Evolutionary conservation across 2,888 invertebrate species (phyloP).

Genomic region (Didymodactylos carnosus): DNA sequence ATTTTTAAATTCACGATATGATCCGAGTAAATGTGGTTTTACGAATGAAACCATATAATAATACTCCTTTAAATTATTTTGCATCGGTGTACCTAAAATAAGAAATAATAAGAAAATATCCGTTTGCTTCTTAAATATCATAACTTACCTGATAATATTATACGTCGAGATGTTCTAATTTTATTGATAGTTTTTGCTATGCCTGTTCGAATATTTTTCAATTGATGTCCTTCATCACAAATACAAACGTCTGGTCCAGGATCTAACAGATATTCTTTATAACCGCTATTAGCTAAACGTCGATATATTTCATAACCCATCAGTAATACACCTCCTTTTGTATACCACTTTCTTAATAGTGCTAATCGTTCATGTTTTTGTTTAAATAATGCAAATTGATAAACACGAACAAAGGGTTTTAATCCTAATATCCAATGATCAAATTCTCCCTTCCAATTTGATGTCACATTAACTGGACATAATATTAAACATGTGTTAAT

Average conservation of each 20-base stretch:
- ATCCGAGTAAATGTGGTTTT: conserved; percentile 60
- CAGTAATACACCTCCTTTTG: conserved; percentile 10
- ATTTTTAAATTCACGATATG: conserved; percentile 75
- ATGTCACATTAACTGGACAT: conserved; percentile 75
- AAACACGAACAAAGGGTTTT: neutral
- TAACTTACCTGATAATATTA: conserved; percentile 86
- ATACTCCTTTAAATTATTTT: conserved; percentile 55
- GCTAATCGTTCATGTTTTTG: neutral
- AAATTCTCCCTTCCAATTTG: conserved; percentile 88
- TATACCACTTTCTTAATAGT: conserved; percentile 3
- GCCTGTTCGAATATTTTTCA: conserved; percentile 79
- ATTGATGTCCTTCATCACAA: conserved; percentile 80
- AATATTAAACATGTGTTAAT: conserved; percentile 65
- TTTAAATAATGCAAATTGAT: neutral
- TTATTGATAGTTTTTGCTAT: conserved; percentile 60
- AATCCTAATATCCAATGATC: conserved; percentile 47
- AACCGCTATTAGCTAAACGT: neutral
- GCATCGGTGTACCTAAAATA: conserved; percentile 90
- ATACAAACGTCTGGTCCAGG: neutral
- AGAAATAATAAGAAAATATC: no score
- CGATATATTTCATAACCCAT: conserved; percentile 5
- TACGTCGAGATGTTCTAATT: conserved; percentile 60
- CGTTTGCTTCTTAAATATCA: neutral
- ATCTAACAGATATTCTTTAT: neutral
- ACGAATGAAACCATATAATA: conserved; percentile 98